A percentile compares a stretch with the other conserved stretches of the same genome.
These are phyloP conservation scores for Mastigias papua DNA, from an alignment of 30 jellyfish, hydroid and myxozoan species.

Conservation along the genomic window DNA sequence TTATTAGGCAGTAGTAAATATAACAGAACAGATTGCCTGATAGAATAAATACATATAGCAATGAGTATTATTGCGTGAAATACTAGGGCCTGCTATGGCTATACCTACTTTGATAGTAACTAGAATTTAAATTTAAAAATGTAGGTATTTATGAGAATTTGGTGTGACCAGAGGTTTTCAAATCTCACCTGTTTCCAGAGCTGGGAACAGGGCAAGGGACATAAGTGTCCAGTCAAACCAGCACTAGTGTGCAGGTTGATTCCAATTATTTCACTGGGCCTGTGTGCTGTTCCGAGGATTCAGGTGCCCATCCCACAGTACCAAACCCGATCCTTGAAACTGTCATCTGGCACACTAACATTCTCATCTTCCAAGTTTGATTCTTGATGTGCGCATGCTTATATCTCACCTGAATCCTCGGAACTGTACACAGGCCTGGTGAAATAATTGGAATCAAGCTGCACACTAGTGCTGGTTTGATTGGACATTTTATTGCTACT, in stretches of 20 bases:
- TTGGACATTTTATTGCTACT: conserved; percentile 1
- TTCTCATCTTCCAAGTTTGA: conserved; percentile 6
- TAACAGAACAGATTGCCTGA: not conserved
- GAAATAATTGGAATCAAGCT: conserved; percentile 16
- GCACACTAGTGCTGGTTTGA: conserved; percentile 17
- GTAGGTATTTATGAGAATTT: not conserved
- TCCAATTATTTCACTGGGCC: conserved; percentile 28
- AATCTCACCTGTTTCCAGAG: conserved; percentile 6
- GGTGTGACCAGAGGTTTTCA: conserved; percentile 20
- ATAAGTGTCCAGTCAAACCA: conserved; percentile 12
- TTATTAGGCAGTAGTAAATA: not conserved
- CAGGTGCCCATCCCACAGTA: conserved; percentile 9
- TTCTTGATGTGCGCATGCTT: conserved; percentile 25
- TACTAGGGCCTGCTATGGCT: not conserved
- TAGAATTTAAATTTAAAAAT: not conserved
- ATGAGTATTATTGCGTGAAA: not conserved
- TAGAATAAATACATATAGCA: not conserved
- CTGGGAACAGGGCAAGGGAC: conserved; percentile 12
- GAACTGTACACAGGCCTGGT: conserved; percentile 31
- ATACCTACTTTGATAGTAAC: not conserved
- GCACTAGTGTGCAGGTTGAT: conserved; percentile 26
- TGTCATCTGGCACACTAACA: conserved; percentile 13
- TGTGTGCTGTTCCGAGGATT: conserved; percentile 27
- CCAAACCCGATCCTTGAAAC: not conserved
- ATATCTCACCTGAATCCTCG: conserved; percentile 30